Conservation (phyloP, 2,113 vertebrate species). For the Microcebus murinus region DNA sequence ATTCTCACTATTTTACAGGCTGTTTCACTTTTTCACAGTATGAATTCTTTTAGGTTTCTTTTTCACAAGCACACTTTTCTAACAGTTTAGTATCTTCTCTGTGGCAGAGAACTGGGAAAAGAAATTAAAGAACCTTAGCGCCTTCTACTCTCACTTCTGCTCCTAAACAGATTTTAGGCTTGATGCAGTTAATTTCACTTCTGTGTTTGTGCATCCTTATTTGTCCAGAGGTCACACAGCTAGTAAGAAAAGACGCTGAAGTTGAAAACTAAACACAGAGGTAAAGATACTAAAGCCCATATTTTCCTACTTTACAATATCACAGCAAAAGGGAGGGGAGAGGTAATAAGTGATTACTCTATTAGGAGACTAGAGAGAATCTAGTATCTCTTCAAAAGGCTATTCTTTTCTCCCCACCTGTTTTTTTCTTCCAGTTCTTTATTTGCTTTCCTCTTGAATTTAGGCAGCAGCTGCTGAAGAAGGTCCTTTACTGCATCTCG, state of each 20-base stretch:
- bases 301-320: not conserved
- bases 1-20: constrained; percentile 3
- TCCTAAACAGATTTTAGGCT: not conserved
- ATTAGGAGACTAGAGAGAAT: not conserved
- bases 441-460: constrained; percentile 99
- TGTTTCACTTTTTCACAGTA: constrained; percentile 4
- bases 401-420: constrained; percentile 85
- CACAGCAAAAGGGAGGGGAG: not conserved
- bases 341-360: not conserved
- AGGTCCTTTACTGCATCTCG: constrained; percentile 97
- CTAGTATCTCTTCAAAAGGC: not conserved
- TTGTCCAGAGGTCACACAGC: not conserved
- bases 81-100: constrained; percentile 14
- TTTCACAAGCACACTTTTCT: constrained; percentile 15
- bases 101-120: constrained; percentile 23
- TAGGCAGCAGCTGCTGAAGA: constrained; percentile 97
- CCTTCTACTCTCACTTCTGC: constrained; percentile 2
- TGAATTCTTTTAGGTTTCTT: not conserved
- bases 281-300: not conserved
- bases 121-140: not conserved
- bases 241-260: not conserved
- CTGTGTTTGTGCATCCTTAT: not conserved
- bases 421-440: constrained; percentile 99
- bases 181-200: not conserved
- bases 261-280: not conserved